Evolutionary conservation across 2,113 vertebrate species (phyloP).

Genomic region (Mormoops blainvillei): DNA sequence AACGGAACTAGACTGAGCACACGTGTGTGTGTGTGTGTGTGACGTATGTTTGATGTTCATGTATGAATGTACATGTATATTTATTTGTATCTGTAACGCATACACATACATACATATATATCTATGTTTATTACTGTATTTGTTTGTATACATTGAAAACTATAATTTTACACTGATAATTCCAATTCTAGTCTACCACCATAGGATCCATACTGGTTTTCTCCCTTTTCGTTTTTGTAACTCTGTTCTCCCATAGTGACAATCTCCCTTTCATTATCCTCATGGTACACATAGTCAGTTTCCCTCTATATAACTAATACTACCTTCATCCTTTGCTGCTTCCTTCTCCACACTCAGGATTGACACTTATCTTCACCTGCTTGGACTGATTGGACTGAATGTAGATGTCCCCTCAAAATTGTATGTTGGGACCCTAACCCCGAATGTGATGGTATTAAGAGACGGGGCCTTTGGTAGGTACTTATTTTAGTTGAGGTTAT

Average conservation of each 20-base stretch:
- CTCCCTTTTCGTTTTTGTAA: neutral
- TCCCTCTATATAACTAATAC: neutral
- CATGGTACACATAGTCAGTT: neutral
- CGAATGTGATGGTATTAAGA: neutral
- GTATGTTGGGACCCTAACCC: neutral
- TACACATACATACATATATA: neutral
- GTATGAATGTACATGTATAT: neutral
- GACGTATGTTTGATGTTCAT: neutral
- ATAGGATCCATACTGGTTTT: neutral
- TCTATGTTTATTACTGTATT: neutral
- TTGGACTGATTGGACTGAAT: neutral
- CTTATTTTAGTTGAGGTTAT: neutral
- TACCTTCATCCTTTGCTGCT: neutral
- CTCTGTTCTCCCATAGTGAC: neutral
- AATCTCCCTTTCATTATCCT: neutral
- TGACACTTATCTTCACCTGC: neutral
- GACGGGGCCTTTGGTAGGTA: neutral
- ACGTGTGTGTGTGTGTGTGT: neutral
- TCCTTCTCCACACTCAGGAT: neutral
- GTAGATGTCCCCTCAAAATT: neutral
- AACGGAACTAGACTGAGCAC: neutral
- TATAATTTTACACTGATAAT: neutral
- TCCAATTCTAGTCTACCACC: neutral
- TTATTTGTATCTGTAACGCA: neutral
- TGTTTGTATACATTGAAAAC: neutral